Evolutionary conservation across 2,113 vertebrate genomes (phyloP).

Genomic region (Geococcyx californianus): DNA sequence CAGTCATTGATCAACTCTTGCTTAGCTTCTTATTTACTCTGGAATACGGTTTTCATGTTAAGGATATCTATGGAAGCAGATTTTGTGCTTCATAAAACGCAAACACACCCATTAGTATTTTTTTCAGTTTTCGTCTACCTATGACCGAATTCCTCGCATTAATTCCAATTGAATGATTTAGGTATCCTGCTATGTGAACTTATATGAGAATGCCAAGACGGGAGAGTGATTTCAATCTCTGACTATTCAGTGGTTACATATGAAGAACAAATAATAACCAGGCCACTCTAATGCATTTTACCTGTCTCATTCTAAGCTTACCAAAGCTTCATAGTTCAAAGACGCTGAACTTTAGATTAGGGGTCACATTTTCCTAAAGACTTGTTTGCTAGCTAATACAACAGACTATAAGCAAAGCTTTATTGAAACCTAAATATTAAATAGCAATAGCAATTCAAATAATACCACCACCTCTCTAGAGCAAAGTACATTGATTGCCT

Average conservation of each 20-base stretch:
- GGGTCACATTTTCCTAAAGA: neutral
- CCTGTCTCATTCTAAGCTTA: neutral
- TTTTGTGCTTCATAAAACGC: neutral
- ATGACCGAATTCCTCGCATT: neutral
- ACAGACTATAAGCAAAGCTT: neutral
- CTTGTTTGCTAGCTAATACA: neutral
- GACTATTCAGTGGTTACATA: neutral
- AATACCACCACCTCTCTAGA: neutral
- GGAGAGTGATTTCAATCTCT: neutral
- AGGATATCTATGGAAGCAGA: neutral
- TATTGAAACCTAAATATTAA: constrained; percentile 43
- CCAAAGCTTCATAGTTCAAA: neutral
- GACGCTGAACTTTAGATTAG: neutral
- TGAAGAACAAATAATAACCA: neutral
- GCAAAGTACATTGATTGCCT: neutral
- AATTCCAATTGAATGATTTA: neutral
- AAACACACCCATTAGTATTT: neutral
- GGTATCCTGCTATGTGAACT: neutral
- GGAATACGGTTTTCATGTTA: neutral
- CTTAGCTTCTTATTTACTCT: neutral
- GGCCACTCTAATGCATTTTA: neutral
- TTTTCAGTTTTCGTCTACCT: neutral
- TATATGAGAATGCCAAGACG: neutral
- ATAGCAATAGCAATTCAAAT: neutral
- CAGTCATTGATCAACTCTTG: neutral